A percentile compares a stretch with the other conserved stretches of the same genome.
Conservation (phyloP, 1,140 invertebrate genomes). For the Rhopalosiphum padi region DNA sequence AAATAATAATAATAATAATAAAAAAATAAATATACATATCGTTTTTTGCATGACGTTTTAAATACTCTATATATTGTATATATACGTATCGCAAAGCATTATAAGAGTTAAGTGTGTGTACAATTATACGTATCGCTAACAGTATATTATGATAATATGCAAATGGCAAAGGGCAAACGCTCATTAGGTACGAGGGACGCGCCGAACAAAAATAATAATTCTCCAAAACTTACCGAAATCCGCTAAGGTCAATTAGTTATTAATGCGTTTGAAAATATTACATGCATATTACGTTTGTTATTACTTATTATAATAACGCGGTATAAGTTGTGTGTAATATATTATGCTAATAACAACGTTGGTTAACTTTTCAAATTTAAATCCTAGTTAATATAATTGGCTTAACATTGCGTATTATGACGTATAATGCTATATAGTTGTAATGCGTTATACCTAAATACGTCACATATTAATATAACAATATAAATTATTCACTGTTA, state of each 20-base stretch:
- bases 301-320: neutral
- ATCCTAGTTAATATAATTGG: conserved; percentile 14
- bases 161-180: neutral
- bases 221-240: neutral
- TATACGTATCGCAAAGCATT: neutral
- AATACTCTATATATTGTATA: neutral
- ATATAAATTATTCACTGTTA: neutral
- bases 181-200: neutral
- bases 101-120: neutral
- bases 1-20: neutral
- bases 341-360: neutral
- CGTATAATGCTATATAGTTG: neutral
- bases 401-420: neutral
- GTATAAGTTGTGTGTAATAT: conserved; percentile 16
- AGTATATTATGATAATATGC: neutral
- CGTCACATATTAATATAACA: conserved; percentile 1
- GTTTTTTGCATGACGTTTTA: neutral
- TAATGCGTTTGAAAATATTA: conserved; percentile 17
- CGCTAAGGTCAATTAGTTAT: conserved; percentile 13
- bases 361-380: conserved; percentile 21
- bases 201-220: conserved; percentile 2
- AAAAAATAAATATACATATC: neutral
- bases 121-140: neutral
- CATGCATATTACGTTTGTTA: conserved; percentile 3
- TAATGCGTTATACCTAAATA: neutral